phyloP scores from a whole-genome alignment of 2,888 invertebrate species.

The Oscheius myriophilus region DNA sequence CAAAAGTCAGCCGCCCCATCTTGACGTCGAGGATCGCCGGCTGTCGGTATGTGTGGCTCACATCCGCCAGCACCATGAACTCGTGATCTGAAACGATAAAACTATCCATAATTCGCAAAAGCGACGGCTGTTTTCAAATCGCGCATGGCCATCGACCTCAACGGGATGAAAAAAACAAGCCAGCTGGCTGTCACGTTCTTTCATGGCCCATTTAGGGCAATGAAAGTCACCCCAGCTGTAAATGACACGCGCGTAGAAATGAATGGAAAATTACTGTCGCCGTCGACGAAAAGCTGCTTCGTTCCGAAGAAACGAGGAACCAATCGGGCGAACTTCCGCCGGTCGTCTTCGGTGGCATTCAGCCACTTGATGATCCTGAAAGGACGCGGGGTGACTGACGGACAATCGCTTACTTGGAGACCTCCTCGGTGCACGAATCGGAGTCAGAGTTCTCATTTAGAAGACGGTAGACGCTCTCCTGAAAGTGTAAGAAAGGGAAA shows the following conservation, averaged over 20 bases:
- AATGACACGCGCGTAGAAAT: too few species aligned
- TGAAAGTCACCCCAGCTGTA: neutral
- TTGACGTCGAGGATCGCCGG: slow-evolving; percentile 58
- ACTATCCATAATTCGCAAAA: neutral
- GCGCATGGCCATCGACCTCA: neutral
- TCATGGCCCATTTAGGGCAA: neutral
- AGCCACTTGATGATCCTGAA: slow-evolving; percentile 7
- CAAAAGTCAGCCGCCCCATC: slow-evolving; percentile 65
- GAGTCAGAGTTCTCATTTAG: neutral
- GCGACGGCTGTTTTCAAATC: slow-evolving; percentile 7
- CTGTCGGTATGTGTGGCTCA: slow-evolving; percentile 45
- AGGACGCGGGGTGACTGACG: neutral
- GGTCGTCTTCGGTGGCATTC: slow-evolving; percentile 31
- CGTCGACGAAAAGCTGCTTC: slow-evolving; percentile 42
- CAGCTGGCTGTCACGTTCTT: slow-evolving; percentile 12
- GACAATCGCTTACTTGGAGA: neutral
- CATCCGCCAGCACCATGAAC: slow-evolving; percentile 62
- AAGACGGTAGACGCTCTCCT: slow-evolving; percentile 6
- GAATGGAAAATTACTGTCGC: slow-evolving; percentile 35
- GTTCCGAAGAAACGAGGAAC: slow-evolving; percentile 42
- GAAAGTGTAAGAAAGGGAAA: slow-evolving; percentile 8
- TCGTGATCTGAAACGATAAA: slow-evolving; percentile 50
- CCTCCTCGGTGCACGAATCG: slow-evolving; percentile 1
- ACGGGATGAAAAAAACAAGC: neutral
- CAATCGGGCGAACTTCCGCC: slow-evolving; percentile 27